phyloP scores from a whole-genome alignment of 2,797 vertebrate genomes.

The Amblyraja radiata region DNA sequence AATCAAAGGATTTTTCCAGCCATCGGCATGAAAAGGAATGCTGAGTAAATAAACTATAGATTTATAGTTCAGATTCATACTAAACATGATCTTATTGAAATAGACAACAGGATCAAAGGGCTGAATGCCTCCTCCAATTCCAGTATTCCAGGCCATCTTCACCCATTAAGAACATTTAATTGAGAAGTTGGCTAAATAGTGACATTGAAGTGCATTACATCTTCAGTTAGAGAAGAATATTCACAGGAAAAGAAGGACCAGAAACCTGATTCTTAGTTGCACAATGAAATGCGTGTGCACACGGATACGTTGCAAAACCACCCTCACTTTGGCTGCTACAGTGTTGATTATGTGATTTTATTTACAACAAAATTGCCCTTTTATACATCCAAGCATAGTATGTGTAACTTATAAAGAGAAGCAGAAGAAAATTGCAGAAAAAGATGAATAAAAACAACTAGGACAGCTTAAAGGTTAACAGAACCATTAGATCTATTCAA shows the following conservation, averaged over 20 bases:
- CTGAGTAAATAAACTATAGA: background rate
- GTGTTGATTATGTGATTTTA: no score
- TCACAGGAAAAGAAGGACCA: background rate
- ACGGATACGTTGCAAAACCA: background rate
- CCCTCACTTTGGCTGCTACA: background rate
- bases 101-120: background rate
- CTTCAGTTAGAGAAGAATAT: background rate
- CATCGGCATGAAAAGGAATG: background rate
- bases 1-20: background rate
- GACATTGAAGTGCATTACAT: background rate
- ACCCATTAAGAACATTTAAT: background rate
- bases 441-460: slow-evolving; percentile 33
- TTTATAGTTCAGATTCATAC: background rate
- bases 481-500: slow-evolving; percentile 36
- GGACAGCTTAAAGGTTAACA: slow-evolving; percentile 36
- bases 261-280: background rate
- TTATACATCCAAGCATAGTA: background rate
- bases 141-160: background rate
- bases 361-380: background rate
- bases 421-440: background rate
- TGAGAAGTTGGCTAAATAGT: background rate
- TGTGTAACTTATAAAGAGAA: background rate
- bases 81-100: background rate
- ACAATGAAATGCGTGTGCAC: background rate
- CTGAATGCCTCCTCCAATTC: background rate